Conservation (phyloP, 2,888 invertebrate genomes). For the Leptothorax acervorum region DNA sequence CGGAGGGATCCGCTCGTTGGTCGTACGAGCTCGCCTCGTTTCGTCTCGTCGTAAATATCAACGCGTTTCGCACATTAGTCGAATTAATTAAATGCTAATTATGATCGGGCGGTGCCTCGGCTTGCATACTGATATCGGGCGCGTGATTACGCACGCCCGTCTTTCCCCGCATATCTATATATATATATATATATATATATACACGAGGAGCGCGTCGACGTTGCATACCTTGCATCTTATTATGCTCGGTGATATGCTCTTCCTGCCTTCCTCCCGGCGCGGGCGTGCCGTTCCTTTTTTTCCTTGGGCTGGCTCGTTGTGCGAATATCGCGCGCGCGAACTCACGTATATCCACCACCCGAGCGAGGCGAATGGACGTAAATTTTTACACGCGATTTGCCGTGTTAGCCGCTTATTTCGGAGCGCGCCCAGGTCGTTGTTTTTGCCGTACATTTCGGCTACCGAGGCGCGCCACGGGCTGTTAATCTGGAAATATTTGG, state of each 20-base stretch:
- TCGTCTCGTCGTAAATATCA: conserved; percentile 76
- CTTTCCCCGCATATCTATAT: conserved; percentile 45
- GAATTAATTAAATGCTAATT: conserved; percentile 84
- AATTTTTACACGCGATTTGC: conserved; percentile 65
- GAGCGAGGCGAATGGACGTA: conserved; percentile 32
- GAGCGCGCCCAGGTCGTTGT: conserved; percentile 4
- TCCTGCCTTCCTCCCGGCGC: conserved; percentile 31
- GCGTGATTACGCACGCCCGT: conserved; percentile 59
- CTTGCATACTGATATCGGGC: conserved; percentile 76
- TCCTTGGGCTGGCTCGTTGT: conserved; percentile 48
- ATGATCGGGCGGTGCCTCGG: conserved; percentile 76
- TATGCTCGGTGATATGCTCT: conserved; percentile 59
- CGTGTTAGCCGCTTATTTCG: conserved; percentile 59
- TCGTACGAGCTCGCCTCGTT: conserved; percentile 59
- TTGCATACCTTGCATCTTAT: conserved; percentile 76
- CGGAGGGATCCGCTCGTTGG: conserved; percentile 60
- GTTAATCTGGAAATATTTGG: conserved; percentile 73
- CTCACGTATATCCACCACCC: conserved; percentile 52
- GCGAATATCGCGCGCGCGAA: conserved; percentile 60
- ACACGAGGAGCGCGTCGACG: conserved; percentile 35
- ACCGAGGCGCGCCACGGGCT: conserved; percentile 42
- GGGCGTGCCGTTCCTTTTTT: conserved; percentile 17
- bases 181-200: conserved; percentile 12
- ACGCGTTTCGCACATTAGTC: conserved; percentile 82
- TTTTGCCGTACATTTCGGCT: conserved; percentile 62